Evolutionary conservation across 2,797 vertebrate genomes (phyloP).

Genomic region (Tiaroga cobitis): DNA sequence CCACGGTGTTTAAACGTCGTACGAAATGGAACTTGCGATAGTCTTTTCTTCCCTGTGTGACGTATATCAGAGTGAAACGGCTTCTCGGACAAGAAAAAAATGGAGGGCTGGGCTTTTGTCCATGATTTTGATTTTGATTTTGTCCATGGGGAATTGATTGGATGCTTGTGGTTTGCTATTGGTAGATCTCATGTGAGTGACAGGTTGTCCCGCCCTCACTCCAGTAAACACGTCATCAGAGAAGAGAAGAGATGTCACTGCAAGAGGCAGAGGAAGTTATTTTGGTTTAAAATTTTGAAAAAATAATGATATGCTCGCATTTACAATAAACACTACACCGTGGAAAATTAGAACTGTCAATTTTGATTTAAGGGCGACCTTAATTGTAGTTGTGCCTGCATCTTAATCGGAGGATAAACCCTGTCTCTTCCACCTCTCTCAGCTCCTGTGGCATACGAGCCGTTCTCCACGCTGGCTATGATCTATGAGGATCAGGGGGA

Average conservation of each 20-base stretch:
- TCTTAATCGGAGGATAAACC: not conserved
- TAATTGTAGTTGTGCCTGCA: not conserved
- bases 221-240: not conserved
- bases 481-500: slow-evolving; percentile 97
- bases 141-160: not conserved
- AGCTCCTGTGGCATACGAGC: slow-evolving; percentile 97
- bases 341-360: not conserved
- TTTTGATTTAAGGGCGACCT: not conserved
- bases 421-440: not conserved
- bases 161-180: not conserved
- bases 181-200: not conserved
- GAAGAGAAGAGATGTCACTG: not conserved
- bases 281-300: not conserved
- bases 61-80: not conserved
- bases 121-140: no score
- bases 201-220: not conserved
- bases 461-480: slow-evolving; percentile 98
- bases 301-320: not conserved
- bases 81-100: not conserved
- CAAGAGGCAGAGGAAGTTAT: not conserved
- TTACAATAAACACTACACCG: not conserved
- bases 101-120: no score
- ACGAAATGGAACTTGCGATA: not conserved
- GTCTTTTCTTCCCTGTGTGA: not conserved
- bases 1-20: not conserved